Evolutionary conservation across 2,888 invertebrate species (phyloP).

Genomic region (Mythimna ferrago): DNA sequence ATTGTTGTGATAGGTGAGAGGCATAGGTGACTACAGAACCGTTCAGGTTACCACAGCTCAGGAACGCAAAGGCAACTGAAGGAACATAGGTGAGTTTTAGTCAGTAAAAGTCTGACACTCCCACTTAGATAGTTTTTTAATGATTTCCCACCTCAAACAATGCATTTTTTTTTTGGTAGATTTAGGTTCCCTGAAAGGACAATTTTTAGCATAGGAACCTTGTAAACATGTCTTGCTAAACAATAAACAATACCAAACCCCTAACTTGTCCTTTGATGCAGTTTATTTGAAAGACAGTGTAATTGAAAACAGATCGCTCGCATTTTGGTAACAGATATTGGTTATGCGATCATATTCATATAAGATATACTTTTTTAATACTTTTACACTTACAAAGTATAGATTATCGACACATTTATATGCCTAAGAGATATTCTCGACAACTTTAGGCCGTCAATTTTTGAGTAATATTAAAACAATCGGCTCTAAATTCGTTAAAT

Average conservation of each 20-base stretch:
- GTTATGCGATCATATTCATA: slow-evolving; percentile 56
- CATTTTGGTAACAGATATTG: slow-evolving; percentile 62
- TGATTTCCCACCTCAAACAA: too few species aligned
- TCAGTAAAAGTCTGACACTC: too few species aligned
- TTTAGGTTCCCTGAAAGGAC: not conserved
- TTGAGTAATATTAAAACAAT: slow-evolving; percentile 40
- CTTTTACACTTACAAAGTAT: slow-evolving; percentile 40
- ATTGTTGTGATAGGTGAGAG: too few species aligned
- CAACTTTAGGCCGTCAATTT: slow-evolving; percentile 59
- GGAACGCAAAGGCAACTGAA: too few species aligned
- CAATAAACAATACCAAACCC: too few species aligned
- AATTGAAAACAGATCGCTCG: slow-evolving; percentile 47
- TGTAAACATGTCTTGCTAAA: not conserved
- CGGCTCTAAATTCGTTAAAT: slow-evolving; percentile 35
- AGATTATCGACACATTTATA: slow-evolving; percentile 29
- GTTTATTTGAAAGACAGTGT: not conserved
- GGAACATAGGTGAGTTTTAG: too few species aligned
- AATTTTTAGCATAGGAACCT: not conserved
- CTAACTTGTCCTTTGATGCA: not conserved
- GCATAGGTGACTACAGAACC: too few species aligned
- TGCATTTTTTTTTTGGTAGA: not conserved
- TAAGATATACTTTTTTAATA: slow-evolving; percentile 36
- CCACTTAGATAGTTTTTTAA: too few species aligned
- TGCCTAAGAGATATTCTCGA: slow-evolving; percentile 16
- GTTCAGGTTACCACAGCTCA: too few species aligned